A percentile compares a stretch with the other conserved stretches of the same genome.
These are phyloP conservation scores for Drosophila ironensis DNA, from an alignment of 1,140 invertebrate genomes.

Conservation along the genomic window DNA sequence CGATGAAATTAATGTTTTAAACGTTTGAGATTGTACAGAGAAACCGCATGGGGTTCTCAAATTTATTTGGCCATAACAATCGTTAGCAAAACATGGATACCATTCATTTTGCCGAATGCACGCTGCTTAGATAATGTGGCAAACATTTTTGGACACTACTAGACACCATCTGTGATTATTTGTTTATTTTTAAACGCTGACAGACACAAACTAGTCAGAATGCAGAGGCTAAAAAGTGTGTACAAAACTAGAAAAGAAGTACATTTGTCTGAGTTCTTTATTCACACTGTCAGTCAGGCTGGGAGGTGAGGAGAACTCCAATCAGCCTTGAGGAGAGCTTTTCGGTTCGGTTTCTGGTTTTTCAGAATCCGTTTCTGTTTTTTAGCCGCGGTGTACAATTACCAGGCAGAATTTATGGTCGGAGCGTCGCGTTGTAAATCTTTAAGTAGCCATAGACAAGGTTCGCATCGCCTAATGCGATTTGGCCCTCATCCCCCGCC, in stretches of 20 bases:
- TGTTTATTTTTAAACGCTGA: slow-evolving; percentile 44
- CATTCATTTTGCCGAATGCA: slow-evolving; percentile 13
- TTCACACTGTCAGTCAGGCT: slow-evolving; percentile 2
- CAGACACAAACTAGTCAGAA: slow-evolving; percentile 11
- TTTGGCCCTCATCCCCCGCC: slow-evolving; percentile 15
- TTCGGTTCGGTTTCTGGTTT: slow-evolving; percentile 20
- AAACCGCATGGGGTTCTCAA: too few species aligned
- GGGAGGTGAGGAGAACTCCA: slow-evolving; percentile 31
- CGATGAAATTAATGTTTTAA: too few species aligned
- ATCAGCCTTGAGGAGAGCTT: slow-evolving; percentile 44
- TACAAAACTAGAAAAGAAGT: slow-evolving; percentile 13
- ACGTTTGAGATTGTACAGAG: too few species aligned
- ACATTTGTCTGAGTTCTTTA: slow-evolving; percentile 24
- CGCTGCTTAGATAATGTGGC: slow-evolving; percentile 32
- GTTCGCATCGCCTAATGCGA: slow-evolving; percentile 49
- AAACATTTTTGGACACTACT: slow-evolving; percentile 22
- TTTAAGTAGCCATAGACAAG: slow-evolving; percentile 53
- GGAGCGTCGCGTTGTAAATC: slow-evolving; percentile 45
- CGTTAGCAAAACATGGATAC: slow-evolving; percentile 1
- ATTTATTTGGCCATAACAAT: slow-evolving; percentile 17
- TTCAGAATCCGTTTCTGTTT: slow-evolving; percentile 7
- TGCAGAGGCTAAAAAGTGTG: slow-evolving; percentile 3
- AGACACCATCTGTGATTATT: slow-evolving; percentile 22
- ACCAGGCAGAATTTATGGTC: slow-evolving; percentile 45
- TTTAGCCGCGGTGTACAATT: slow-evolving; percentile 23